Conservation (phyloP, 1,140 invertebrate genomes). For the Tetraneura akinire region DNA sequence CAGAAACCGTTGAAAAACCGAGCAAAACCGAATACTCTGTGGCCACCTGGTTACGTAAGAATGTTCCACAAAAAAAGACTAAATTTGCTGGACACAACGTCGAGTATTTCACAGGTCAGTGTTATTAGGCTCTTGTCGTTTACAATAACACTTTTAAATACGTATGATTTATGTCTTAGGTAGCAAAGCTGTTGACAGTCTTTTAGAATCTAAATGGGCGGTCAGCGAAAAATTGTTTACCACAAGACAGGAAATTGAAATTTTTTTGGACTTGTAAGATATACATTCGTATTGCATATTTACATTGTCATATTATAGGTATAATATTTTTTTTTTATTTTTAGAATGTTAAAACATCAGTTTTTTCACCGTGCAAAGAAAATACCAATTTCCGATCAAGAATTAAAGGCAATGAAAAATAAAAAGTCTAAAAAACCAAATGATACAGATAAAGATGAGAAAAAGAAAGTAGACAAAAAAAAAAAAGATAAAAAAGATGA, state of each 20-base stretch:
- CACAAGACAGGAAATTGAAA: slow-evolving; percentile 75
- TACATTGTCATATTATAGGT: slow-evolving; percentile 16
- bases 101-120: slow-evolving; percentile 89
- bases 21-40: slow-evolving; percentile 90
- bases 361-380: slow-evolving; percentile 94
- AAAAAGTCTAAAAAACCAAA: slow-evolving; percentile 62
- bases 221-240: slow-evolving; percentile 77
- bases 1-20: slow-evolving; percentile 68
- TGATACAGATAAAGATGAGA: slow-evolving; percentile 58
- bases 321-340: slow-evolving; percentile 24
- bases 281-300: neutral
- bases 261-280: slow-evolving; percentile 73
- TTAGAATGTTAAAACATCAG: slow-evolving; percentile 83
- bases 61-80: slow-evolving; percentile 90
- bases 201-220: slow-evolving; percentile 89
- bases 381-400: slow-evolving; percentile 75
- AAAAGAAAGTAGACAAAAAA: slow-evolving; percentile 68
- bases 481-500: slow-evolving; percentile 57
- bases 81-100: slow-evolving; percentile 95
- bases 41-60: slow-evolving; percentile 90
- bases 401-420: slow-evolving; percentile 68
- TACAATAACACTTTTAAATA: too few species aligned
- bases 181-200: slow-evolving; percentile 84
- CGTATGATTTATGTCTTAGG: slow-evolving; percentile 59
- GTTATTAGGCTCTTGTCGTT: too few species aligned